Evolutionary conservation across 2,888 invertebrate genomes (phyloP).

Genomic region (Nycteola revayana): DNA sequence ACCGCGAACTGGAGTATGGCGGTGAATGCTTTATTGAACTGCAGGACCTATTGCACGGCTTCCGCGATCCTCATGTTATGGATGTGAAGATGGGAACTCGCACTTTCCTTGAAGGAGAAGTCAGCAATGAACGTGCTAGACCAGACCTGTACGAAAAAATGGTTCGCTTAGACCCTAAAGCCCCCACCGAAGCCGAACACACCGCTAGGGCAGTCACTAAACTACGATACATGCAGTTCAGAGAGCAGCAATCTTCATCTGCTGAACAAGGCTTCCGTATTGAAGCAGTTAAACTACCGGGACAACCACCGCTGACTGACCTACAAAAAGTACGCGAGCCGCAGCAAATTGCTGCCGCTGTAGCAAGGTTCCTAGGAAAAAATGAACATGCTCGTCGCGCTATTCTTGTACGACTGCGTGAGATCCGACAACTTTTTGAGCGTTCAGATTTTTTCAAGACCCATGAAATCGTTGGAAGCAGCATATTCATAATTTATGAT

Average conservation of each 20-base stretch:
- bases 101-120: constrained; percentile 97
- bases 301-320: constrained; percentile 91
- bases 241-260: constrained; percentile 96
- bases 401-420: constrained; percentile 87
- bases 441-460: constrained; percentile 91
- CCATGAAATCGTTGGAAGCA: constrained; percentile 97
- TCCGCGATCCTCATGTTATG: constrained; percentile 96
- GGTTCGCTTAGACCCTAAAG: constrained; percentile 93
- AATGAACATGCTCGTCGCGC: constrained; percentile 85
- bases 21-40: constrained; percentile 95
- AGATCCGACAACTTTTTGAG: constrained; percentile 90
- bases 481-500: constrained; percentile 96
- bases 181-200: constrained; percentile 93
- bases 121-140: constrained; percentile 91
- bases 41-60: constrained; percentile 95
- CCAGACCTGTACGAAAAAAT: constrained; percentile 97
- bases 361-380: constrained; percentile 88
- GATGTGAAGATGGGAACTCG: constrained; percentile 98
- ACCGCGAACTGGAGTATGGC: constrained; percentile 89
- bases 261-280: constrained; percentile 96
- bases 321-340: constrained; percentile 92
- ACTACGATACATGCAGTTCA: constrained; percentile 97
- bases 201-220: constrained; percentile 93
- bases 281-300: constrained; percentile 95
- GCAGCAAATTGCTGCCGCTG: constrained; percentile 87